phyloP scores from a whole-genome alignment of 1,140 invertebrate genomes.

The Caerostris extrusa region DNA sequence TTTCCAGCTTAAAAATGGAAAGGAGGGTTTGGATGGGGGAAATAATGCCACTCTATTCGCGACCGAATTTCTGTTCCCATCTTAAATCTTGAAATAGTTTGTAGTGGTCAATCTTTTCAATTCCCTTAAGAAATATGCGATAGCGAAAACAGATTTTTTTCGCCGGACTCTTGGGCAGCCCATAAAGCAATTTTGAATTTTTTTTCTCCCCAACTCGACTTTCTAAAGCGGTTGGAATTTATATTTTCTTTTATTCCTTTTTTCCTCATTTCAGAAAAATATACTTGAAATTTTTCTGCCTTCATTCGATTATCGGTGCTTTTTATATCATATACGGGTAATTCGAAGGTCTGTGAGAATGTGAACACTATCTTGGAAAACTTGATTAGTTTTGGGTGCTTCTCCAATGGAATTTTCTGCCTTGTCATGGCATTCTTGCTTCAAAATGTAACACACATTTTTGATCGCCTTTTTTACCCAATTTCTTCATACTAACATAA shows the following conservation, averaged over 20 bases:
- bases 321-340: no score
- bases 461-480: no score
- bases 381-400: no score
- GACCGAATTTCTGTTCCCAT: slow-evolving; percentile 40
- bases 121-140: slow-evolving; percentile 59
- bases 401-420: no score
- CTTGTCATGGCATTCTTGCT: no score
- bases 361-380: no score
- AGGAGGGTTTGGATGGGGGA: not conserved
- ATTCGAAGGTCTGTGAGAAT: no score
- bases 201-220: not conserved
- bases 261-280: slow-evolving; percentile 13
- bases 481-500: no score
- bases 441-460: no score
- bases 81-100: slow-evolving; percentile 37
- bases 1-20: slow-evolving; percentile 20
- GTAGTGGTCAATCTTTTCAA: slow-evolving; percentile 66
- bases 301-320: no score
- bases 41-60: slow-evolving; percentile 51
- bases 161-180: slow-evolving; percentile 10
- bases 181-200: slow-evolving; percentile 50
- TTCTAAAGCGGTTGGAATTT: slow-evolving; percentile 50
- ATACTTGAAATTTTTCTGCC: slow-evolving; percentile 25
- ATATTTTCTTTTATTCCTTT: slow-evolving; percentile 3
- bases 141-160: slow-evolving; percentile 46